A percentile compares a stretch with the other conserved stretches of the same genome.
phyloP scores from a whole-genome alignment of 2,113 vertebrate genomes.

The Protomyctophum bolini region DNA sequence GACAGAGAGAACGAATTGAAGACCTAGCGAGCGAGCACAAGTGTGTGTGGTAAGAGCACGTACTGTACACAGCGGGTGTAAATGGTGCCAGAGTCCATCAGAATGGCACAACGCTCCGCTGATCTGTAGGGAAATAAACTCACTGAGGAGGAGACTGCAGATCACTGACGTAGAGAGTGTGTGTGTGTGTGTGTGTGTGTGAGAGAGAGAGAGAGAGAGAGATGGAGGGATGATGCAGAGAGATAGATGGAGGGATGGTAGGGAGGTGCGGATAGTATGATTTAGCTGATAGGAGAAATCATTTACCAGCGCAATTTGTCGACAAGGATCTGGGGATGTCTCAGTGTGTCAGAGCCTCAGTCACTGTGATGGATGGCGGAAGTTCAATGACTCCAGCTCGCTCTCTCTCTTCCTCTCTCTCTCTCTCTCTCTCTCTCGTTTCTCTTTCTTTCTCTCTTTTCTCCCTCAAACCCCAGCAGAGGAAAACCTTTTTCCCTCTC shows the following conservation, averaged over 20 bases:
- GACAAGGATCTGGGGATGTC: conserved; percentile 79
- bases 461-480: conserved; percentile 30
- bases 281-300: conserved; percentile 78
- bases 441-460: conserved; percentile 18
- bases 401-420: conserved; percentile 30
- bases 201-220: neutral
- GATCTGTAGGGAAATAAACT: conserved; percentile 45
- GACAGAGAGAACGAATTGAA: neutral
- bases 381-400: conserved; percentile 55
- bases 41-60: neutral
- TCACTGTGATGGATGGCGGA: conserved; percentile 77
- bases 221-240: conserved; percentile 13
- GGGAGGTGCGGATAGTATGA: conserved; percentile 62
- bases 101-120: conserved; percentile 29
- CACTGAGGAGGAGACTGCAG: conserved; percentile 40
- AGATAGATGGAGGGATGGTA: neutral
- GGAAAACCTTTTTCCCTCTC: conserved; percentile 15
- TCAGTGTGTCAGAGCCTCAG: conserved; percentile 73
- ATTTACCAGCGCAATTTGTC: conserved; percentile 79
- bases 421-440: conserved; percentile 19
- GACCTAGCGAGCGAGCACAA: neutral
- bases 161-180: conserved; percentile 37
- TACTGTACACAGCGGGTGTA: conserved; percentile 1
- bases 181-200: conserved; percentile 13
- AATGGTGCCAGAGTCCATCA: conserved; percentile 33